phyloP scores from a whole-genome alignment of 1,140 invertebrate species.

The Brachionus calyciflorus region DNA sequence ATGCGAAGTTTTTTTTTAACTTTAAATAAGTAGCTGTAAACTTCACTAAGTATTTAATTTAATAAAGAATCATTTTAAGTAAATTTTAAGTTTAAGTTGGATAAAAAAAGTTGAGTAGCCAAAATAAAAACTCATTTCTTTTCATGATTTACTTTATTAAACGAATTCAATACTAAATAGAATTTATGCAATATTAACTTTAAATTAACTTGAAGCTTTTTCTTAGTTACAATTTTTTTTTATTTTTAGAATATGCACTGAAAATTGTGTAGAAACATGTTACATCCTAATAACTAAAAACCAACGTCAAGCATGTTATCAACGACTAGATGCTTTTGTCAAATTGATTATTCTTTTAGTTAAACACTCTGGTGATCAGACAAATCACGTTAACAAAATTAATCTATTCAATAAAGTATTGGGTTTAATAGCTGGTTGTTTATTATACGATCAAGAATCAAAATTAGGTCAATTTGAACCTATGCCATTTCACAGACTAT shows the following conservation, averaged over 20 bases:
- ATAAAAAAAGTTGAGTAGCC: too few species aligned
- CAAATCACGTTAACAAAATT: slow-evolving; percentile 78
- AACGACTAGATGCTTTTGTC: slow-evolving; percentile 90
- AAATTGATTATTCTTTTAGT: slow-evolving; percentile 87
- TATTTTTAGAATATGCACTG: slow-evolving; percentile 92
- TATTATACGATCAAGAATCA: slow-evolving; percentile 89
- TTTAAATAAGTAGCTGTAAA: too few species aligned
- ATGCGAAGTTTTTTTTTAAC: too few species aligned
- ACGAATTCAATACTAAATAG: too few species aligned
- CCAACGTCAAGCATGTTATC: slow-evolving; percentile 68
- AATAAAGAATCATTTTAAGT: too few species aligned
- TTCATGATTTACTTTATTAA: too few species aligned
- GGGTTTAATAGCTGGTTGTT: slow-evolving; percentile 87
- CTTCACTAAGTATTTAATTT: too few species aligned
- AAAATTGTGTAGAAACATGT: slow-evolving; percentile 81
- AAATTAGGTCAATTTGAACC: slow-evolving; percentile 84
- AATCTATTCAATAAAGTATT: slow-evolving; percentile 91
- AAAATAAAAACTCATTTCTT: too few species aligned
- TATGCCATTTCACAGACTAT: slow-evolving; percentile 91
- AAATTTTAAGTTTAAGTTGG: too few species aligned
- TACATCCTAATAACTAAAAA: slow-evolving; percentile 7
- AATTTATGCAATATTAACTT: too few species aligned
- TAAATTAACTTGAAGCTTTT: too few species aligned
- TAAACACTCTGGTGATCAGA: slow-evolving; percentile 80
- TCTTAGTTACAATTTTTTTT: too few species aligned